A percentile compares a stretch with the other conserved stretches of the same genome.
phyloP scores from a whole-genome alignment of 2,888 invertebrate genomes.

The Volucella inanis region DNA sequence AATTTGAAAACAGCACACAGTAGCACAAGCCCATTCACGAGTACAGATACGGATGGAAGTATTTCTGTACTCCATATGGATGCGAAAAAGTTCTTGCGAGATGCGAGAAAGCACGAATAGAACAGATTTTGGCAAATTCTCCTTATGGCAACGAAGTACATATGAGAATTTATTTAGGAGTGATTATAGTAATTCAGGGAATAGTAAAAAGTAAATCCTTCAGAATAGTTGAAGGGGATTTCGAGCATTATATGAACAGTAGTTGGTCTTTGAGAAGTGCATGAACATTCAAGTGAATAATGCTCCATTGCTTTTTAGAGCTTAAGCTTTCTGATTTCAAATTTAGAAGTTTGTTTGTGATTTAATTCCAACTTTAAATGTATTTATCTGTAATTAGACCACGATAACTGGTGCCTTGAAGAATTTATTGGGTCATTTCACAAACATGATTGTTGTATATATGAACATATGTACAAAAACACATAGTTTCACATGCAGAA shows the following conservation, averaged over 20 bases:
- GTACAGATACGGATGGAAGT: too few relatives aligned
- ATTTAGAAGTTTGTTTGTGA: neutral
- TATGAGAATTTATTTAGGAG: conserved; percentile 32
- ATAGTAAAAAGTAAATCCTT: conserved; percentile 29
- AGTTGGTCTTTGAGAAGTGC: conserved; percentile 18
- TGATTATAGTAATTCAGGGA: conserved; percentile 34
- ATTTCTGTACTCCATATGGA: neutral
- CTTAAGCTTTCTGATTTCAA: neutral
- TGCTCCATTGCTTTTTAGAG: conserved; percentile 8
- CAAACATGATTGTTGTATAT: too few relatives aligned
- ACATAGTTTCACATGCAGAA: too few relatives aligned
- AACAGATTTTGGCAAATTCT: conserved; percentile 13
- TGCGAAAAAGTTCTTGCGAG: conserved; percentile 23
- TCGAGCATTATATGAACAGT: conserved; percentile 2
- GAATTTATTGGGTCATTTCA: too few relatives aligned
- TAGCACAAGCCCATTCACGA: neutral
- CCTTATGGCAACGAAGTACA: neutral
- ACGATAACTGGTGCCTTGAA: too few relatives aligned
- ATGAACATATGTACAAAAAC: too few relatives aligned
- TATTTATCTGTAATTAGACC: too few relatives aligned
- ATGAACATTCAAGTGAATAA: conserved; percentile 11
- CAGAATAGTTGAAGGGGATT: conserved; percentile 23
- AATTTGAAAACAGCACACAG: conserved; percentile 34
- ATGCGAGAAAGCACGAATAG: conserved; percentile 3
- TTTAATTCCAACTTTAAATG: too few relatives aligned